phyloP scores from a whole-genome alignment of 2,113 vertebrate genomes.

The Corapipo altera region DNA sequence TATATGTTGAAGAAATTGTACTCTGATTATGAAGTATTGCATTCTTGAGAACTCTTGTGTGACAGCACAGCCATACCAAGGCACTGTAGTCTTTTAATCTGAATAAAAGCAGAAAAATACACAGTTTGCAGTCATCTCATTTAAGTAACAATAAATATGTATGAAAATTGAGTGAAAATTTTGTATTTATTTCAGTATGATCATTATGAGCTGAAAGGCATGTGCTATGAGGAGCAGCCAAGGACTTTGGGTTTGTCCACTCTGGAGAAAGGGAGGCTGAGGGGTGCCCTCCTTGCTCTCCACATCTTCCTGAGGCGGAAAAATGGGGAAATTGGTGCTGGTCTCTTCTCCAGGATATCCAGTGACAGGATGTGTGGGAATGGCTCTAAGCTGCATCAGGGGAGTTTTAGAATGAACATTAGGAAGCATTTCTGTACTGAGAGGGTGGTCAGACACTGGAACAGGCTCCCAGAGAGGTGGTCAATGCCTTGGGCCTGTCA shows the following conservation, averaged over 20 bases:
- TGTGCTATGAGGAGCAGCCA: not conserved
- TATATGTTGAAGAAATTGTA: not conserved
- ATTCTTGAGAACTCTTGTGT: not conserved
- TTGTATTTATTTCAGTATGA: not conserved
- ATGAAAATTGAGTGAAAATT: not conserved
- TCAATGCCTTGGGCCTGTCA: not conserved
- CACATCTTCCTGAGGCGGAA: not conserved
- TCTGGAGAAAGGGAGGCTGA: not conserved
- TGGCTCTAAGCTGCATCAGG: not conserved
- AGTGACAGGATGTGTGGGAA: not conserved
- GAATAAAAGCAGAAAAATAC: not conserved
- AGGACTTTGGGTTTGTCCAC: no score
- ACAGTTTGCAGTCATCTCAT: not conserved
- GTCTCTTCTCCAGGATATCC: not conserved
- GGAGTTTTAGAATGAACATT: not conserved
- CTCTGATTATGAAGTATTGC: not conserved
- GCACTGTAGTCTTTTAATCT: not conserved
- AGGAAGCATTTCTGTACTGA: not conserved
- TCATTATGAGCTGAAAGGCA: not conserved
- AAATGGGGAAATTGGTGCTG: not conserved
- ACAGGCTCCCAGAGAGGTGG: not conserved
- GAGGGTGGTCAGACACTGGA: not conserved
- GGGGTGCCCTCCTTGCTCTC: fast-evolving
- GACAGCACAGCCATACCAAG: not conserved
- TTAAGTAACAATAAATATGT: fast-evolving